Conservation (phyloP, 2,888 invertebrate species). For the Aphelenchoides bicaudatus region DNA sequence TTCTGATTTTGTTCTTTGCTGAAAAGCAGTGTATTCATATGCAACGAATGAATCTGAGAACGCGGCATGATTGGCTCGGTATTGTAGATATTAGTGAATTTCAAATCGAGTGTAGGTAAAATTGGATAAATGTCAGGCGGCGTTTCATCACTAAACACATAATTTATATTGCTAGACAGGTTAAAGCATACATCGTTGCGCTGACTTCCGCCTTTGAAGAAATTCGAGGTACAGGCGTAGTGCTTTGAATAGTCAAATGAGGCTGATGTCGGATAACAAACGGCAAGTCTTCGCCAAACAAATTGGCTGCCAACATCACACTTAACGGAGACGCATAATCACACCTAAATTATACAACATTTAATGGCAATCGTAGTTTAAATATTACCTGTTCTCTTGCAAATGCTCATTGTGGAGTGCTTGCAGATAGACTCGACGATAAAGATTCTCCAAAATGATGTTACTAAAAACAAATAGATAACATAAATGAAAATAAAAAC, state of each 20-base stretch:
- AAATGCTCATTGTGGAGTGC: constrained; percentile 35
- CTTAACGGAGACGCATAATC: constrained; percentile 47
- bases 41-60: constrained; percentile 23
- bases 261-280: constrained; percentile 55
- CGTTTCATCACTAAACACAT: constrained; percentile 32
- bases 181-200: constrained; percentile 33
- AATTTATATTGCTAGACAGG: background rate
- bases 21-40: constrained; percentile 49
- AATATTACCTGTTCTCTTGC: constrained; percentile 33
- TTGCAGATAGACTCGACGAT: constrained; percentile 42
- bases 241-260: constrained; percentile 46
- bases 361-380: background rate
- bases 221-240: constrained; percentile 30
- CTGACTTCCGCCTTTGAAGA: constrained; percentile 39
- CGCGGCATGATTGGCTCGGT: constrained; percentile 41
- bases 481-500: constrained; percentile 8
- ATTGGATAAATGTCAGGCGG: constrained; percentile 51
- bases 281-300: constrained; percentile 36
- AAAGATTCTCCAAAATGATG: constrained; percentile 53
- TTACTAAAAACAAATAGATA: constrained; percentile 41
- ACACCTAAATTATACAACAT: constrained; percentile 24
- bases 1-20: constrained; percentile 54
- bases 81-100: constrained; percentile 50
- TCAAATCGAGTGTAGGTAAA: constrained; percentile 52
- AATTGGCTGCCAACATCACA: constrained; percentile 32